Evolutionary conservation across 2,113 vertebrate species (phyloP).

Genomic region (Oenanthe melanoleuca): DNA sequence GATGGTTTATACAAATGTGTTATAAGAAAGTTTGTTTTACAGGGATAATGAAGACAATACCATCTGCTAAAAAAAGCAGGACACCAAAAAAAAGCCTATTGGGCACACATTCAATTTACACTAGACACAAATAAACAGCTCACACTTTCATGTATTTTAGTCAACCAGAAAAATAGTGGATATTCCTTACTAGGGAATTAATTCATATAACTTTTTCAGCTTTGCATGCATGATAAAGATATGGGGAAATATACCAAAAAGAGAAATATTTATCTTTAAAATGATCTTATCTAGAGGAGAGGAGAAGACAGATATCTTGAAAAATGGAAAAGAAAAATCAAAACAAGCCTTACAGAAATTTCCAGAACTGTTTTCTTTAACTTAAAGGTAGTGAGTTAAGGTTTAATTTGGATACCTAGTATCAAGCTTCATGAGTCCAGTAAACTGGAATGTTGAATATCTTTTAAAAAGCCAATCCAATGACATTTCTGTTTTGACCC

Average conservation of each 20-base stretch:
- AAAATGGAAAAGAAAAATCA: not conserved
- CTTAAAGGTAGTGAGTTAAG: not conserved
- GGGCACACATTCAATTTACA: not conserved
- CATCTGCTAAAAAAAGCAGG: not conserved
- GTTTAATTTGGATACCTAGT: not conserved
- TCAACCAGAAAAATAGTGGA: not conserved
- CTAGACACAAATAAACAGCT: not conserved
- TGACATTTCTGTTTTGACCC: not conserved
- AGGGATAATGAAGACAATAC: not conserved
- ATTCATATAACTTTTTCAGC: not conserved
- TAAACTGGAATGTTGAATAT: not conserved
- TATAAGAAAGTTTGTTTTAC: not conserved
- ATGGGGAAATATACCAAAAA: not conserved
- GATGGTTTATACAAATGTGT: not conserved
- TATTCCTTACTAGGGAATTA: not conserved
- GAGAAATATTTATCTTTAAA: not conserved
- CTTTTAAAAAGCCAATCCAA: not conserved
- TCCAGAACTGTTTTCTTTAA: not conserved
- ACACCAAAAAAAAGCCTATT: not conserved
- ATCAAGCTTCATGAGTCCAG: not conserved
- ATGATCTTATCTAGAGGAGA: not conserved
- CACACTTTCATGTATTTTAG: not conserved
- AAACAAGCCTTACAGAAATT: not conserved
- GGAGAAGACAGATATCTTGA: not conserved
- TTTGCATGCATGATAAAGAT: not conserved